Base-by-base conservation (phyloP, 1,140 invertebrate genomes). In the Lepidurus apus region DNA sequence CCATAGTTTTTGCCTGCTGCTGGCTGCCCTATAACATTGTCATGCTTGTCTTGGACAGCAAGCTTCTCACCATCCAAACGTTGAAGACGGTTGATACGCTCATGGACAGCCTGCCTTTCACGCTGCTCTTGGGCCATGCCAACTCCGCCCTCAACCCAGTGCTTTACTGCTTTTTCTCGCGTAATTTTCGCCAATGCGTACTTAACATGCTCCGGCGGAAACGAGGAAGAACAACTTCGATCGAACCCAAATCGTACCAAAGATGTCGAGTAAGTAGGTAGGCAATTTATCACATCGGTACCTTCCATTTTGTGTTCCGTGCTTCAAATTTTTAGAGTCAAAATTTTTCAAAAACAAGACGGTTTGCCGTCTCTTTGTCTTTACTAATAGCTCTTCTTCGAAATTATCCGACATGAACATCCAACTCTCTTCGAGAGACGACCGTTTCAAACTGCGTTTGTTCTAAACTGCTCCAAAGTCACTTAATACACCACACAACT, bases 61-160 rank as follows among this genome's bases (percentile, higher is more conserved):
- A 44, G 47, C 11, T 75, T 17, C 42, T 75, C 7, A 44, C 26
- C 10, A 11, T 9, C 43, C 11, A 44, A 6, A 34, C 42, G 24
- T 7, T 75, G 13, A 24, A 17, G 21, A 44, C 43, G 24, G 17
- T 44, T 10, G 47, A 43, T 24, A 45, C 75, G 47, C 43, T 45
- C 8, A 47, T 77, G 47, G 44, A 10, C 42, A 34, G 75, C 74
- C 79, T 87, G 6, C 84, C 87, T 1, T 87, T 86, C 78, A 87
- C 89, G 6, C 85, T 91, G 43, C 84, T 89, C 10, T 84, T 91
- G 0, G 90, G 92, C 80, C 92, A 94, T 82, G 89, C 90, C 2
- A 95, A 95, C 85, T 93, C 92, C 9, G 93, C 93, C 43, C 89
- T 95, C 80, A 96, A 96, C 85, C 95, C 95, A 0, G 89, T 96